Conservation (phyloP, 1,140 invertebrate species). For the Mycetomoellerius zeteki region DNA sequence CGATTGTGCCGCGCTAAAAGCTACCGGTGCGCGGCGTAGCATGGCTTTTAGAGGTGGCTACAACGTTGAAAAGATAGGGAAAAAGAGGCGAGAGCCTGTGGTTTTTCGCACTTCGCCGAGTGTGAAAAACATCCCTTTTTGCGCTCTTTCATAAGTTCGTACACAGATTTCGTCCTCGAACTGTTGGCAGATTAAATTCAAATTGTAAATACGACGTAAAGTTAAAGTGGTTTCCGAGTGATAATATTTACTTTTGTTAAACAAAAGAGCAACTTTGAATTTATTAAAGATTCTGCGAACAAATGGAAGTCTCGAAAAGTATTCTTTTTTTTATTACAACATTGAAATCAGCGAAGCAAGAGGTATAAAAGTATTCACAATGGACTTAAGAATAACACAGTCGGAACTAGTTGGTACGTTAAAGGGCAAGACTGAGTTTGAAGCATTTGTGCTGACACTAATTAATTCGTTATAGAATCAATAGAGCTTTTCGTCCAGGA, state of each 20-base stretch:
- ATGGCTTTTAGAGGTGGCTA: constrained; percentile 72
- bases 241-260: constrained; percentile 14
- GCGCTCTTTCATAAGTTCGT: constrained; percentile 5
- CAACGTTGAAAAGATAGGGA: constrained; percentile 39
- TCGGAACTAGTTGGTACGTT: neutral
- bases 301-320: neutral
- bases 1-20: constrained; percentile 72
- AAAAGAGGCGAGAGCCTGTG: neutral
- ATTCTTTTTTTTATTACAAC: neutral
- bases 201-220: neutral
- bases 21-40: constrained; percentile 24
- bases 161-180: constrained; percentile 3
- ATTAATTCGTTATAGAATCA: constrained; percentile 75
- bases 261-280: neutral
- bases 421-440: constrained; percentile 34
- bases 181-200: neutral
- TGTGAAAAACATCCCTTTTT: constrained; percentile 39
- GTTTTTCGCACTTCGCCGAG: constrained; percentile 29
- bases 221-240: neutral
- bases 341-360: neutral
- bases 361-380: constrained; percentile 11
- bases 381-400: constrained; percentile 40
- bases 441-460: constrained; percentile 44
- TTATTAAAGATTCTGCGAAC: neutral
- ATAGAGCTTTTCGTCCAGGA: constrained; percentile 34